These are phyloP conservation scores for Drosophila nr. perissopoda DNA, from an alignment of 2,888 invertebrate species.

Conservation along the genomic window DNA sequence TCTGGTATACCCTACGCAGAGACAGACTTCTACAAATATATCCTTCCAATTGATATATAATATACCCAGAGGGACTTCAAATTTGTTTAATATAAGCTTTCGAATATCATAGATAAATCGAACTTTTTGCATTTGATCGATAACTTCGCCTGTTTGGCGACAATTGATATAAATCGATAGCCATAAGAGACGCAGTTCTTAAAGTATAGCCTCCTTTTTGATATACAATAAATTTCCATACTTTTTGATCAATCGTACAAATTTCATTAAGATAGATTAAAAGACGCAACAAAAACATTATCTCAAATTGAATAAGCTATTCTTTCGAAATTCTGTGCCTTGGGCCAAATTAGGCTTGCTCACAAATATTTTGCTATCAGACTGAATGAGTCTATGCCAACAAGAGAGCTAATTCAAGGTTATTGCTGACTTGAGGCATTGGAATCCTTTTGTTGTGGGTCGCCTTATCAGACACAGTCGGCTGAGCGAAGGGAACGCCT, in stretches of 20 bases:
- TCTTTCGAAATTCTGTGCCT: neutral
- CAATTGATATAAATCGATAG: neutral
- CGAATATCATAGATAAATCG: neutral
- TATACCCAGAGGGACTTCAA: neutral
- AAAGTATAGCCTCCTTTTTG: neutral
- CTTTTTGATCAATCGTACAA: neutral
- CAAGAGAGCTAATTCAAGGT: neutral
- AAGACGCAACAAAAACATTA: neutral
- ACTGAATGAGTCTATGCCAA: neutral
- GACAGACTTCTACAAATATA: neutral
- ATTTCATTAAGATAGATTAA: neutral
- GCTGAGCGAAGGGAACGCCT: constrained; percentile 46
- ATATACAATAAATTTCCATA: neutral
- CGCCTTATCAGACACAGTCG: neutral
- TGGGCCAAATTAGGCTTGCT: neutral
- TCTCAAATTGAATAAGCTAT: neutral
- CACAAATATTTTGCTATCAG: neutral
- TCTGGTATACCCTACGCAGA: neutral
- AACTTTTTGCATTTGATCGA: neutral
- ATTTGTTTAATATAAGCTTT: neutral
- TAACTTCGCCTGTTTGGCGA: neutral
- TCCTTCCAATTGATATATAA: neutral
- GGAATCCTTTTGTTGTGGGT: constrained; percentile 38
- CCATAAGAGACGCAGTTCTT: neutral
- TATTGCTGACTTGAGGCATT: neutral